A percentile compares a stretch with the other conserved stretches of the same genome.
phyloP scores from a whole-genome alignment of 1,140 invertebrate genomes.

The Achatina immaculata region DNA sequence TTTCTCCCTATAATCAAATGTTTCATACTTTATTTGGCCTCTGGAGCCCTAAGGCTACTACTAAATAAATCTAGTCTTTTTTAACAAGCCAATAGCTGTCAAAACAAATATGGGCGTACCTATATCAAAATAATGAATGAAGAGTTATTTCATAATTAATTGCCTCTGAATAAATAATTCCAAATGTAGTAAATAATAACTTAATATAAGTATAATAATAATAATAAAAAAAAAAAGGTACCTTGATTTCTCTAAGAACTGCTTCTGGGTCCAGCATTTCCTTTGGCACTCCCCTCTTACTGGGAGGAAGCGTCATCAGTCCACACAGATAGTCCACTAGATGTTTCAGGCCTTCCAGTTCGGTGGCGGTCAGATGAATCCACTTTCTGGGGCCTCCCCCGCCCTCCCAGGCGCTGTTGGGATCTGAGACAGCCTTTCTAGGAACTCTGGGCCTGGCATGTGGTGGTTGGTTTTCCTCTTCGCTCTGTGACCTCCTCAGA shows the following conservation, averaged over 20 bases:
- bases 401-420: conserved; percentile 21
- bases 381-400: conserved; percentile 38
- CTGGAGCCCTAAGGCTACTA: too few species aligned
- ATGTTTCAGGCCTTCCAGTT: conserved; percentile 83
- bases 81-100: too few species aligned
- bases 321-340: conserved; percentile 88
- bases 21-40: too few species aligned
- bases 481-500: conserved; percentile 38
- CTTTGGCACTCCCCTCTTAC: conserved; percentile 92
- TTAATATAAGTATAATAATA: too few species aligned
- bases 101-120: too few species aligned
- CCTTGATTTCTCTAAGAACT: conserved; percentile 85
- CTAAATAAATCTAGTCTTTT: too few species aligned
- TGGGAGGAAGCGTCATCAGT: conserved; percentile 82
- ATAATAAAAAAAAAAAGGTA: conserved; percentile 43
- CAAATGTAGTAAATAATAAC: too few species aligned
- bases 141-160: too few species aligned
- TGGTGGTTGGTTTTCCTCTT: conserved; percentile 37
- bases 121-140: too few species aligned
- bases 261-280: conserved; percentile 89
- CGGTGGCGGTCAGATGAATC: conserved; percentile 75
- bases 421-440: conserved; percentile 26
- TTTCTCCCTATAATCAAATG: too few species aligned
- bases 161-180: too few species aligned
- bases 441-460: conserved; percentile 1